phyloP scores from a whole-genome alignment of 2,888 invertebrate species.

The Zaprionus bogoriensis region DNA sequence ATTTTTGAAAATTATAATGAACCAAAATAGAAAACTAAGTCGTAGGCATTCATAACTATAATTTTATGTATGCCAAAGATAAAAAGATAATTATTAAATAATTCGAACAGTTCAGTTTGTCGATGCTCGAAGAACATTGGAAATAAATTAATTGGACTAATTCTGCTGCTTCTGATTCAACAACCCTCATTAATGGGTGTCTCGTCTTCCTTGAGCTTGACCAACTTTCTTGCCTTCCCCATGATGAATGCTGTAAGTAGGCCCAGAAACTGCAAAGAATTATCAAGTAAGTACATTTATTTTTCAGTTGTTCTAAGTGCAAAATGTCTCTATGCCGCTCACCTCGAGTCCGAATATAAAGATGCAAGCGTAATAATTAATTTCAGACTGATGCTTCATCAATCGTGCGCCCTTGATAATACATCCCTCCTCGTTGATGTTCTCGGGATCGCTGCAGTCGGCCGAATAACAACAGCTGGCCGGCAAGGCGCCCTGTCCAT shows the following conservation, averaged over 20 bases:
- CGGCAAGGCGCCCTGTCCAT: slow-evolving; percentile 65
- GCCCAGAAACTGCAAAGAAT: slow-evolving; percentile 42
- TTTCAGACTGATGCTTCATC: slow-evolving; percentile 48
- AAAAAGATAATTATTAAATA: slow-evolving; percentile 33
- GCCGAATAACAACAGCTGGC: slow-evolving; percentile 70
- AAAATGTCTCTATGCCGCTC: neutral
- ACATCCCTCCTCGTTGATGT: slow-evolving; percentile 72
- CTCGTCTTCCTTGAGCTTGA: slow-evolving; percentile 65
- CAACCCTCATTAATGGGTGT: slow-evolving; percentile 60
- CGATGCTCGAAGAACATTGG: slow-evolving; percentile 12
- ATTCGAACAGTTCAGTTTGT: slow-evolving; percentile 38
- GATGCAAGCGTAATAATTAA: slow-evolving; percentile 60
- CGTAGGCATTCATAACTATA: neutral
- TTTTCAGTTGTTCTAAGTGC: no score
- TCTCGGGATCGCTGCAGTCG: slow-evolving; percentile 63
- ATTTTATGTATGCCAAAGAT: slow-evolving; percentile 12
- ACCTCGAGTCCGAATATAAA: slow-evolving; percentile 64
- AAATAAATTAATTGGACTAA: slow-evolving; percentile 15
- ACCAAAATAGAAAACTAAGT: no score
- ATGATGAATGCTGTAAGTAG: slow-evolving; percentile 52
- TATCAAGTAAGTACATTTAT: neutral
- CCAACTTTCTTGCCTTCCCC: slow-evolving; percentile 63
- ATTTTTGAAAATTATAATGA: no score
- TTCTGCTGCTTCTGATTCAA: neutral
- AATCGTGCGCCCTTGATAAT: slow-evolving; percentile 44